Evolutionary conservation across 2,797 vertebrate genomes (phyloP).

Genomic region (Salarias fasciatus): DNA sequence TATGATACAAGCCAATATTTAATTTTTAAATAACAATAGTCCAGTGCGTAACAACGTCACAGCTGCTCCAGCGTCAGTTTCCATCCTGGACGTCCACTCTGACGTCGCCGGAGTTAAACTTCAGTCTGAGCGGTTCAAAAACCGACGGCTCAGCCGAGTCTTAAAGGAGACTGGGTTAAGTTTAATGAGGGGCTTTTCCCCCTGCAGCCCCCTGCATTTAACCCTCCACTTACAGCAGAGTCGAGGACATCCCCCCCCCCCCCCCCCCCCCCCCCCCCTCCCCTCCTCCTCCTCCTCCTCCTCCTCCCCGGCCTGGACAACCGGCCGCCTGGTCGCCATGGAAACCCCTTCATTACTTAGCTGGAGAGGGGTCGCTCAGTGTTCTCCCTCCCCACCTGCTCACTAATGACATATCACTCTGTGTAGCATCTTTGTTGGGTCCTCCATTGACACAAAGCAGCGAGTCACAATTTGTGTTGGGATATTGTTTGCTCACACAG

Average conservation of each 20-base stretch:
- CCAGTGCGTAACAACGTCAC: not conserved
- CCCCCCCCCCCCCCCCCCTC: slow-evolving; percentile 22
- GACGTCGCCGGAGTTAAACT: no score
- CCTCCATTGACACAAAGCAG: slow-evolving; percentile 76
- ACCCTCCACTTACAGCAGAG: slow-evolving; percentile 64
- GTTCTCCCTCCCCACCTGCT: slow-evolving; percentile 73
- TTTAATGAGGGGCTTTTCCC: slow-evolving; percentile 61
- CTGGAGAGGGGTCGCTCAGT: slow-evolving; percentile 67
- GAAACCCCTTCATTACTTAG: slow-evolving; percentile 76
- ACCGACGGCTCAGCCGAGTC: not conserved
- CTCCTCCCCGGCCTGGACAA: slow-evolving; percentile 36
- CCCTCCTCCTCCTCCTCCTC: slow-evolving; percentile 13
- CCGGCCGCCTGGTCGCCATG: slow-evolving; percentile 64
- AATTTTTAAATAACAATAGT: no score
- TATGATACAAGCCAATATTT: no score
- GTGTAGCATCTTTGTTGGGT: slow-evolving; percentile 77
- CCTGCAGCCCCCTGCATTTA: slow-evolving; percentile 58
- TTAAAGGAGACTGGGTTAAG: slow-evolving; percentile 47
- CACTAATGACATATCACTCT: slow-evolving; percentile 79
- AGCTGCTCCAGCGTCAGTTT: not conserved
- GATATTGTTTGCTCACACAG: slow-evolving; percentile 72
- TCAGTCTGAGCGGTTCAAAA: no score
- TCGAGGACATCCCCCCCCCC: slow-evolving; percentile 49
- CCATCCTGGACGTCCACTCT: not conserved
- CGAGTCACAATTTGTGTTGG: slow-evolving; percentile 76